Base-by-base conservation (phyloP, 2,113 vertebrate species). In the Climacteris rufus region DNA sequence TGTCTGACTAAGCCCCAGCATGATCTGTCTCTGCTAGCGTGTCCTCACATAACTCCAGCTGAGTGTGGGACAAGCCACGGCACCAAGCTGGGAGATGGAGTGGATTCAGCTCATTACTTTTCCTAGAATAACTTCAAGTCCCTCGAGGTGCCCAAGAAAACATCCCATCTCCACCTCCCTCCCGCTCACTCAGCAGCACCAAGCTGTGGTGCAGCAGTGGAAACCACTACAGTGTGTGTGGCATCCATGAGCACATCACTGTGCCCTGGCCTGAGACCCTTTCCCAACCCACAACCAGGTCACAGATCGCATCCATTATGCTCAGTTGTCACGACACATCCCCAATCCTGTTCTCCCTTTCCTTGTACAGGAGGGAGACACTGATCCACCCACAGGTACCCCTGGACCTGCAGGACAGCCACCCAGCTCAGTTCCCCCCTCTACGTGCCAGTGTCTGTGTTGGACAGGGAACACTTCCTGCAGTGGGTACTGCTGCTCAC, bases 111-210 rank as follows among this genome's bases (percentile, higher is more conserved):
- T 90, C 13, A 71, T 91, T 92, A 70, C 50, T 72, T 80, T 93
- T 92, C 92, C 94, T 88, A 86, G 79, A 96, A 95, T 90, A 95
- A 92, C 86, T 95, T 83, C 19, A n/a, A 88, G 59, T 68, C 66
- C 50, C 2, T 2, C 8, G 14, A 94, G 85, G 71, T 90, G 90
- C 90, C 56, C 11, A 11, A 74, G 85, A 80, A 91, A 94, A 92
- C 85, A 95, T 95, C 71, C 88, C 76, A 74, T 93, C 75, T 81
- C 83, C 76, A 66, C 79, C 64, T 47, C 16, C 85, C 52, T 1
- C 59, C 52, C 57, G 77, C 82, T 90, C 87, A 44, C 23, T 70
- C 13, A 49, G 63, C 87, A 60, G 79, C 70, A 69, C 30, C 25
- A 7, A 63, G 66, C 42, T 31, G 2, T 0, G 3, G n/a, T n/a